A percentile compares a stretch with the other conserved stretches of the same genome.
Evolutionary conservation across 2,797 vertebrate genomes (phyloP).

Genomic region (Lates japonicus): DNA sequence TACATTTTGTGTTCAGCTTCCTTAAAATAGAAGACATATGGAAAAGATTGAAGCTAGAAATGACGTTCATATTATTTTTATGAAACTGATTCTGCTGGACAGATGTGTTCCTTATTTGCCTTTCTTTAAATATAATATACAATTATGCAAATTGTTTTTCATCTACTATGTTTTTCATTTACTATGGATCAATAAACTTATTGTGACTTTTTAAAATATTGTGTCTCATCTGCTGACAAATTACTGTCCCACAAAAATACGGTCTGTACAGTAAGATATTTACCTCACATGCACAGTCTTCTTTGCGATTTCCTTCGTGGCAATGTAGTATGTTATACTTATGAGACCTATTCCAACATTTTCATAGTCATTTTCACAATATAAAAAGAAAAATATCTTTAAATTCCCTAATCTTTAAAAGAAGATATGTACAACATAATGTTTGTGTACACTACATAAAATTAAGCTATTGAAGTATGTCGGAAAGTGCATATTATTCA

Average conservation of each 20-base stretch:
- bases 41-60: slow-evolving; percentile 69
- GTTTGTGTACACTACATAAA: neutral
- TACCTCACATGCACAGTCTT: slow-evolving; percentile 16
- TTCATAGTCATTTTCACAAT: neutral
- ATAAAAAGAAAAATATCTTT: neutral
- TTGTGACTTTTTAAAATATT: slow-evolving; percentile 77
- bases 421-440: neutral
- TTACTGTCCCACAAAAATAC: slow-evolving; percentile 14
- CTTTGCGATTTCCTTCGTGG: neutral
- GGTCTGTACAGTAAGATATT: slow-evolving; percentile 14
- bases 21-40: slow-evolving; percentile 75
- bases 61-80: slow-evolving; percentile 84
- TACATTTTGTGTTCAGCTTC: slow-evolving; percentile 79
- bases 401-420: neutral
- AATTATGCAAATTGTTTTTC: slow-evolving; percentile 86
- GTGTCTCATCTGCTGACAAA: slow-evolving; percentile 66
- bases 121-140: slow-evolving; percentile 82
- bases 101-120: slow-evolving; percentile 90
- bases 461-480: neutral
- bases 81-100: slow-evolving; percentile 94
- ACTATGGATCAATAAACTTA: slow-evolving; percentile 85
- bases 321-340: neutral
- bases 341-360: neutral
- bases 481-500: neutral
- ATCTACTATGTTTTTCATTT: slow-evolving; percentile 70